Conservation (phyloP, 2,888 invertebrate species). For the Trichogramma evanescens region DNA sequence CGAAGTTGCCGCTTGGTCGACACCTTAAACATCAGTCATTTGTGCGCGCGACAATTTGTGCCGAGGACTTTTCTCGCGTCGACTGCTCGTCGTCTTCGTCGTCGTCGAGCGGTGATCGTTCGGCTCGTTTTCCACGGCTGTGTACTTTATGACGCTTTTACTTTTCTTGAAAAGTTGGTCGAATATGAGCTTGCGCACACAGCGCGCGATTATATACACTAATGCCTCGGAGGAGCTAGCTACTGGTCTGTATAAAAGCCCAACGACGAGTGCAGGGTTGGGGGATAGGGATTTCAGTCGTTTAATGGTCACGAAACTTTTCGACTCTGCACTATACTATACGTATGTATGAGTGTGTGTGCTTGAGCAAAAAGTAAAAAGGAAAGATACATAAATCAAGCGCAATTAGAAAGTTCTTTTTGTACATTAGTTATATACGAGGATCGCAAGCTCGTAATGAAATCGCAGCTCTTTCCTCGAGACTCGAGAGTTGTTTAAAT, state of each 20-base stretch:
- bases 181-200: not conserved
- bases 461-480: not conserved
- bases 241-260: too few species aligned
- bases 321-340: too few species aligned
- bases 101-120: not conserved
- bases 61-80: too few species aligned
- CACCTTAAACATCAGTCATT: not conserved
- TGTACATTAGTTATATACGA: not conserved
- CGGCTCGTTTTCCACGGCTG: too few species aligned
- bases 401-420: not conserved
- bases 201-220: not conserved
- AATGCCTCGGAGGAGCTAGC: not conserved
- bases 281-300: too few species aligned
- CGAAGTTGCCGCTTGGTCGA: not conserved
- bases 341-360: too few species aligned
- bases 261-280: too few species aligned
- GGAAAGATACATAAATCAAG: constrained; percentile 3
- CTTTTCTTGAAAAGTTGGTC: constrained; percentile 1
- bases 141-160: constrained; percentile 4
- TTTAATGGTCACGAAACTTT: too few species aligned
- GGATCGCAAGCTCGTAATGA: not conserved
- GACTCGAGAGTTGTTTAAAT: not conserved
- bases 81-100: not conserved
- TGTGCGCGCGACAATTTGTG: constrained; percentile 3
- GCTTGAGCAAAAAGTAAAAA: too few species aligned